A percentile compares a stretch with the other conserved stretches of the same genome.
Evolutionary conservation across 2,113 vertebrate species (phyloP).

Genomic region (Entelurus aequoreus): DNA sequence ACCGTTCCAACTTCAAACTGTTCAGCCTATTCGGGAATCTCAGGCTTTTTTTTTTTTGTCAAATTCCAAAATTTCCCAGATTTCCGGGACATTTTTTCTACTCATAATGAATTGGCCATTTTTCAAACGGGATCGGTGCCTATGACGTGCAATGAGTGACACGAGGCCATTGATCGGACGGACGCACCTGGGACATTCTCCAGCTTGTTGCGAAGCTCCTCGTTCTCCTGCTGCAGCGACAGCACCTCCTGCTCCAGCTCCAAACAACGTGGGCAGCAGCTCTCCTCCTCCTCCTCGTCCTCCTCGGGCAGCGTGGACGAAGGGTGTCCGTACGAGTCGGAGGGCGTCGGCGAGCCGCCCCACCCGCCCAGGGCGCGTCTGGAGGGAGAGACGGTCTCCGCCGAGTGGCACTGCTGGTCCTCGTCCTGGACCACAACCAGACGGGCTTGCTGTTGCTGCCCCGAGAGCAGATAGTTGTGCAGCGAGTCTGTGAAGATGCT

Average conservation of each 20-base stretch:
- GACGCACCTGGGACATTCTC: slow-evolving; percentile 89
- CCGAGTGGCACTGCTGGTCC: slow-evolving; percentile 77
- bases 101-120: too few relatives aligned
- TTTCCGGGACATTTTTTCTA: too few relatives aligned
- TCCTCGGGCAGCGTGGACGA: slow-evolving; percentile 93
- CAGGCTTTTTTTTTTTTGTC: too few relatives aligned
- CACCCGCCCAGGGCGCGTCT: slow-evolving; percentile 88
- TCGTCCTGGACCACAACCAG: slow-evolving; percentile 64
- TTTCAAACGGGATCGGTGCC: too few relatives aligned
- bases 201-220: slow-evolving; percentile 90
- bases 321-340: slow-evolving; percentile 94
- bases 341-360: slow-evolving; percentile 90
- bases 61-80: too few relatives aligned
- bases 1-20: too few relatives aligned
- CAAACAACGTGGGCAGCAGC: slow-evolving; percentile 91
- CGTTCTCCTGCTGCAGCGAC: slow-evolving; percentile 95
- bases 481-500: slow-evolving; percentile 96
- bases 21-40: too few relatives aligned
- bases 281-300: slow-evolving; percentile 82
- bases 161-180: neutral
- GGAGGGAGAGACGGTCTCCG: slow-evolving; percentile 78
- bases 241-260: slow-evolving; percentile 97
- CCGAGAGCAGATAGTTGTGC: slow-evolving; percentile 91
- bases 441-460: slow-evolving; percentile 33
- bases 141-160: too few relatives aligned